Base-by-base conservation (phyloP, 1,140 invertebrate species). In the Hylaeus anthracinus region DNA sequence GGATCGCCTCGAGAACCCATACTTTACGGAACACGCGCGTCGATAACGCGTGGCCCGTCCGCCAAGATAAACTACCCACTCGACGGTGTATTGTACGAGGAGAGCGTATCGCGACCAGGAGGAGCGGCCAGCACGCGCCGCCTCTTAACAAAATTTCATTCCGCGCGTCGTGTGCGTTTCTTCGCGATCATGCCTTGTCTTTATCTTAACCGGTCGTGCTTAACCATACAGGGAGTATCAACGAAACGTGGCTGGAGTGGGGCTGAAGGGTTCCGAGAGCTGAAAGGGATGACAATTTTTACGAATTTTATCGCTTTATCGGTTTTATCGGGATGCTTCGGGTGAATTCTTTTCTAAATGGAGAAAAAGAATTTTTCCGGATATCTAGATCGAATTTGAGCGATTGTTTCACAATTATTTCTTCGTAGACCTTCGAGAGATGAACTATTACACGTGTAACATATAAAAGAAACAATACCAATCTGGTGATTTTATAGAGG, bases 191-290 rank as follows among this genome's bases (percentile, higher is more conserved):
- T 79, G 76, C 14, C 76, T 58, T 64, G 69, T 56, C 76, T 79
- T 48, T 79, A 79, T 79, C 76, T 79, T 43, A 26, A 26, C 26
- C 26, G 41, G 63, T 12, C 51, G 51, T 5, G 53, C 41, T 43
- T 48, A 9, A 45, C 15, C 69, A 53, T 51, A 56, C 45, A n/a
- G 14, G 77, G 79, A 76, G 82, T 81, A 84, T 85, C 84, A 85
- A 85, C 58, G 77, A 84, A 78, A 76, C 76, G 43, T 51, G 72
- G 65, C 43, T 26, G 14, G 12, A 43, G 39, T 39, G 3, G 10
- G 61, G 64, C 66, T 39, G 60, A 1, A 37, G 5, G 37, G 9
- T 39, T 41, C 10, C 0, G 37, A 26, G 26, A 26, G 53, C n/a
- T 43, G 5, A 8, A 56, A n/a, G n/a, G 58, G 39, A 56, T 14